Base-by-base conservation (phyloP, 2,888 invertebrate genomes). In the Eristalinus sepulchralis region DNA sequence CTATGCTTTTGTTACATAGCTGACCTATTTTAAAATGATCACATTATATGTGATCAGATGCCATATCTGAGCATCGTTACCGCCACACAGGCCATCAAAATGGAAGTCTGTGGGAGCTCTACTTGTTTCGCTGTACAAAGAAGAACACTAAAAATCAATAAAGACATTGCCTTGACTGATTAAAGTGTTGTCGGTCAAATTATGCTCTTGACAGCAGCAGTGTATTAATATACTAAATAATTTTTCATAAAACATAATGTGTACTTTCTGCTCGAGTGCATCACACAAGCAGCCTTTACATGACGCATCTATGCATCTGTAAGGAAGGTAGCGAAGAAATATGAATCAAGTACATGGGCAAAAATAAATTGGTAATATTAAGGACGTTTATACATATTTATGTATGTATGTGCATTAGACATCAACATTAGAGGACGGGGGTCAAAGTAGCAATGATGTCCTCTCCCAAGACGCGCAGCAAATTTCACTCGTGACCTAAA, bases 401-500 rank as follows among this genome's bases (percentile, higher is more conserved):
- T 66, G 62, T 80, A 72, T 53, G 31, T 79, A 76, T 57, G 47
- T 33, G 24, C 4, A 34, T 39, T 76, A 59, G 75, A 57, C 9
- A 55, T 33, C 67, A 53, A 55, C 53, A 64, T 39, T 4, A 62
- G 17, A 73, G 47, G 33, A 66, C 8, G 24, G 36, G 70, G 66
- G 34, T 55, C 39, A 20, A 10, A 66, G 24, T 34, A 24, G 31
- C 64, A 24, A 60, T 82, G 78, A 83, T 79, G 75, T 79, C 78
- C 83, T 86, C 79, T 86, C 79, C 66, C 70, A 86, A 86, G 83
- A 83, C 83, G 83, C 83, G 75, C 73, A 79, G 83, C 83, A 86
- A 86, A 75, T 86, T 86, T 75, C 66, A 86, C 79, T 86, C 83
- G 83, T 86, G 86, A 86, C 86, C 86, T 79, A 86, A 86, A 86